Evolutionary conservation across 37 sponge, comb jelly and placozoan species (phyloP).

Genomic region (Aplysina aerophoba): DNA sequence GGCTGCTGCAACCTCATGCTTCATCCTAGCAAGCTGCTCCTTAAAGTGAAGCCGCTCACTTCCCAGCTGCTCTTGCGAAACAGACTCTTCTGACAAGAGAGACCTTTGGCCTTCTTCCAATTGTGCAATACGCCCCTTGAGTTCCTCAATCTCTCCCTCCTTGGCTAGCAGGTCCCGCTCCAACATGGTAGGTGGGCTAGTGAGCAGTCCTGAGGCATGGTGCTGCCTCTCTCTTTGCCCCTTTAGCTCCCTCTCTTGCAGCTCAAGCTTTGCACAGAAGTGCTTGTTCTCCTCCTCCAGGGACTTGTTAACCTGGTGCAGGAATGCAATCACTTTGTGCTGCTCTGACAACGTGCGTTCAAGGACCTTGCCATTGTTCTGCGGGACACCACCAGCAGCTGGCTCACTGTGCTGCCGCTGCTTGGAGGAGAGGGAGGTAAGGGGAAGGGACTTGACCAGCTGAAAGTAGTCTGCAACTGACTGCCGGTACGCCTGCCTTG

Average conservation of each 20-base stretch:
- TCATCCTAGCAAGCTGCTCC: constrained; percentile 45
- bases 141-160: constrained; percentile 35
- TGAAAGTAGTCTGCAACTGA: constrained; percentile 30
- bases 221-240: neutral
- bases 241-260: constrained; percentile 19
- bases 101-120: neutral
- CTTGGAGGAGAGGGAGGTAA: neutral
- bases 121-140: constrained; percentile 25
- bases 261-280: constrained; percentile 24
- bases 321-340: constrained; percentile 56
- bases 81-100: neutral
- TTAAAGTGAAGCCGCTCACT: constrained; percentile 46
- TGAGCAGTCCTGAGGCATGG: neutral
- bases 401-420: neutral
- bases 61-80: constrained; percentile 19
- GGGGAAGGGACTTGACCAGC: constrained; percentile 24
- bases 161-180: constrained; percentile 38
- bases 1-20: constrained; percentile 26
- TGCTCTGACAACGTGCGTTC: constrained; percentile 65
- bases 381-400: neutral
- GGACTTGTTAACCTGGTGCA: constrained; percentile 49
- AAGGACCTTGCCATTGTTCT: constrained; percentile 20
- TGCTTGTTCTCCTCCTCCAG: constrained; percentile 51
- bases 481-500: constrained; percentile 2
- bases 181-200: neutral